Evolutionary conservation across 2,797 vertebrate species (phyloP), one percentile per base, ranked within the genome.

Genomic region (Anisognathus igniventris): DNA sequence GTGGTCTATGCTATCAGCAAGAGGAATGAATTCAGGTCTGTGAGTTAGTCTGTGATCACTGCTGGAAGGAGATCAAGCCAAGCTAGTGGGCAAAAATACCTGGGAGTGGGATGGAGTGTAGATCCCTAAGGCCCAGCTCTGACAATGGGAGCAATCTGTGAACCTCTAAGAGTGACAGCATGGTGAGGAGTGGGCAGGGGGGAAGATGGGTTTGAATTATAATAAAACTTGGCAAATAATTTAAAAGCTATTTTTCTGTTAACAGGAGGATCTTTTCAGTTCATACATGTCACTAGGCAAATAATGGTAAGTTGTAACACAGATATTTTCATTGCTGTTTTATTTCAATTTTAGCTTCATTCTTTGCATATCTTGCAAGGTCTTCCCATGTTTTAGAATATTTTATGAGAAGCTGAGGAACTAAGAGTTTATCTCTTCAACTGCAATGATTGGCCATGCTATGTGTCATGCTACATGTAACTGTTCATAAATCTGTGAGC

Each of bases 161-260:
- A 40, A 23, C 8, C 12, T 61, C 14, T 47, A 23, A 40, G 8
- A 37, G 10, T 31, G 9, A 19, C 42, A 24, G 13, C 13, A 20
- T 8, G 16, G 17, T 10, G 11, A 1, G 10, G 31, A 3, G 4
- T 14, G 12, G 10, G 7, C 27, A 23, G 2, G 4, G 8, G 6
- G 1, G 4, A 31, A 19, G 19, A 33, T 47, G 30, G 11, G 4
- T 61, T 30, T 72, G 1, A 50, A 53, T 40, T 7, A 62, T 24
- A 53, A 40, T 35, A 78, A 48, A 31, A 3, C 2, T 58, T 47
- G 14, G 5, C 6, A 62, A 82, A 67, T 47, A 50, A 75, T 23
- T 54, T n/a, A 54, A 78, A 71, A 71, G 4, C 1, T 40, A 13
- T 8, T 62, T 71, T 71, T 74, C 39, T 74, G 2, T 66, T 33